Conservation (phyloP, 2,797 vertebrate species). For the Cyclopterus lumpus region DNA sequence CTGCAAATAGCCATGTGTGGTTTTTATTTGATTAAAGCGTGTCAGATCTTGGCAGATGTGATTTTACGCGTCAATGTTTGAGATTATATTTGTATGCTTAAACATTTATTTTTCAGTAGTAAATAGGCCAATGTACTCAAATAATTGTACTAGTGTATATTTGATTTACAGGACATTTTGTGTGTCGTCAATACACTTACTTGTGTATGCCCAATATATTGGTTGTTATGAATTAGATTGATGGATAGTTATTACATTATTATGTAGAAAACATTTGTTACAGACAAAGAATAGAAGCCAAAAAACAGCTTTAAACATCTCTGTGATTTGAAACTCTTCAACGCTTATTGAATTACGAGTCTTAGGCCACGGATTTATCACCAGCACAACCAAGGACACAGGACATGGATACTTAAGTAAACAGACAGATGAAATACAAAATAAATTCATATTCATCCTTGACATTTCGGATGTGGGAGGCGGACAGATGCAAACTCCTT, state of each 20-base stretch:
- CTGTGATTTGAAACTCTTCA: slow-evolving; percentile 32
- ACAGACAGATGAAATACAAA: slow-evolving; percentile 59
- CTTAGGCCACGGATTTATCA: slow-evolving; percentile 66
- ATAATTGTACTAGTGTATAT: not conserved
- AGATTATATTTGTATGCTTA: not conserved
- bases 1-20: slow-evolving; percentile 6
- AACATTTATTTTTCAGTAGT: not conserved
- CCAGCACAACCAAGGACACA: slow-evolving; percentile 79
- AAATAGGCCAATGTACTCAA: not conserved
- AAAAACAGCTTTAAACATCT: slow-evolving; percentile 19
- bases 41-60: not conserved
- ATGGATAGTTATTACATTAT: not conserved
- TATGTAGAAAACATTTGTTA: not conserved
- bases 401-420: slow-evolving; percentile 50
- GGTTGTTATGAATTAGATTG: not conserved
- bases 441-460: slow-evolving; percentile 74
- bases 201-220: not conserved
- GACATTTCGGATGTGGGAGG: slow-evolving; percentile 66
- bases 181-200: not conserved
- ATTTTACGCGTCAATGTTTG: not conserved
- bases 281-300: not conserved
- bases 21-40: not conserved
- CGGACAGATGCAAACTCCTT: slow-evolving; percentile 51
- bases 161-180: not conserved
- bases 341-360: slow-evolving; percentile 39